Percentiles rank a stretch among this genome's conserved stretches.
Conservation (phyloP, 2,113 vertebrate species). For the Thoracochromis brauschi region DNA sequence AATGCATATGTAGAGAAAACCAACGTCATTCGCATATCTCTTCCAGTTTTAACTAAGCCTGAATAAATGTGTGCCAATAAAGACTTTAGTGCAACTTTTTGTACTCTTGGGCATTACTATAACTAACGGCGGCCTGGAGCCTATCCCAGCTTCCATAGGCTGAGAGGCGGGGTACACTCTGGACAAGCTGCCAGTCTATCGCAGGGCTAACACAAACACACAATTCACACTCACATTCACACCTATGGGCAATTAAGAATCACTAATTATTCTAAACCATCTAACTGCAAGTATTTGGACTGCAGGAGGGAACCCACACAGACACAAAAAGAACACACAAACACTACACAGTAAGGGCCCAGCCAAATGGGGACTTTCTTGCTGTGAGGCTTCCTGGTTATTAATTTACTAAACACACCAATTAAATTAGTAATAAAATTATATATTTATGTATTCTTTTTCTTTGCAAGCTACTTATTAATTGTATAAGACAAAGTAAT, state of each 20-base stretch:
- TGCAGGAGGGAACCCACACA: not conserved
- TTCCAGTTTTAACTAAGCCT: not conserved
- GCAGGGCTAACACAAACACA: not conserved
- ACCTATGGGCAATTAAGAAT: not conserved
- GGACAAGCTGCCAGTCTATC: not conserved
- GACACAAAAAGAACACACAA: not conserved
- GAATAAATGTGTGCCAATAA: not conserved
- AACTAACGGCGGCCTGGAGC: not conserved
- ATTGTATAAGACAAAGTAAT: not conserved
- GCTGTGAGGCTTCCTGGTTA: not conserved
- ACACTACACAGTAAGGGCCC: fast-evolving
- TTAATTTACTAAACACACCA: not conserved
- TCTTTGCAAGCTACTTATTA: not conserved
- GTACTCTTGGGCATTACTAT: not conserved
- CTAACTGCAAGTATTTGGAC: not conserved
- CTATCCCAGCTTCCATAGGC: not conserved
- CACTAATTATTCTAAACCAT: not conserved
- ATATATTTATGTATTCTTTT: not conserved
- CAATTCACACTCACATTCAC: not conserved
- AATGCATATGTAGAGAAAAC: slow-evolving; percentile 12
- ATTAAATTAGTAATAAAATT: not conserved
- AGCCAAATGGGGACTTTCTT: not conserved
- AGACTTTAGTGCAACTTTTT: not conserved
- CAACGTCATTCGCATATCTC: not conserved
- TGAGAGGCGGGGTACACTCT: not conserved